These are phyloP conservation scores for Junonia oenone DNA, from an alignment of 2,888 invertebrate genomes.

Conservation along the genomic window DNA sequence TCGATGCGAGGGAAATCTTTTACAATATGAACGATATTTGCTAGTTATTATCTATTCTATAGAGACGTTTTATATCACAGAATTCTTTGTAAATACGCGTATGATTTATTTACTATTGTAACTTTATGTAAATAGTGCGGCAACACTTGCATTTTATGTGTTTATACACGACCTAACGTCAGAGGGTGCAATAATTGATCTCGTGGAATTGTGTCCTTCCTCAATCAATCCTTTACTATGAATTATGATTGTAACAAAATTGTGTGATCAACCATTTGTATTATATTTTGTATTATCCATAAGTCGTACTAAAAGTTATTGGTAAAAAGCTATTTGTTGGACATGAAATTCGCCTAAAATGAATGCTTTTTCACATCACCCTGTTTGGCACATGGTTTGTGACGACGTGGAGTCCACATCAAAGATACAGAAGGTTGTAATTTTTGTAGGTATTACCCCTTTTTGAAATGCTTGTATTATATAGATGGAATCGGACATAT, in stretches of 20 bases:
- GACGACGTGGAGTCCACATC: conserved; percentile 28
- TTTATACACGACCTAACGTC: conserved; percentile 4
- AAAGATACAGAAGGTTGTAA: conserved; percentile 65
- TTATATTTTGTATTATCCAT: neutral
- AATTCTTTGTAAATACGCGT: conserved; percentile 50
- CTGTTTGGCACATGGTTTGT: neutral
- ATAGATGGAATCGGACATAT: conserved; percentile 79
- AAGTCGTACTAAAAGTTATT: neutral
- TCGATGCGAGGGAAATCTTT: neutral
- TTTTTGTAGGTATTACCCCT: conserved; percentile 72
- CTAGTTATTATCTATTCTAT: neutral
- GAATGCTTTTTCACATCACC: neutral
- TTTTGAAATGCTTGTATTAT: conserved; percentile 76
- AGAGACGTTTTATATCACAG: conserved; percentile 15
- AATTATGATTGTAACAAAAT: neutral
- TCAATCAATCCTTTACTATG: neutral
- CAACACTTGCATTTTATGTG: conserved; percentile 31
- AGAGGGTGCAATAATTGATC: conserved; percentile 29
- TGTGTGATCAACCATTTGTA: neutral
- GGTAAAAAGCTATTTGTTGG: neutral
- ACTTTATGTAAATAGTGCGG: conserved; percentile 43
- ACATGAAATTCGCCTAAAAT: neutral
- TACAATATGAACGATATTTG: neutral
- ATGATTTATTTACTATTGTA: conserved; percentile 39
- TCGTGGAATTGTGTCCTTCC: conserved; percentile 20